Percentiles rank a stretch among this genome's conserved stretches.
Evolutionary conservation across 2,113 vertebrate species (phyloP).

Genomic region (Rutilus rutilus): DNA sequence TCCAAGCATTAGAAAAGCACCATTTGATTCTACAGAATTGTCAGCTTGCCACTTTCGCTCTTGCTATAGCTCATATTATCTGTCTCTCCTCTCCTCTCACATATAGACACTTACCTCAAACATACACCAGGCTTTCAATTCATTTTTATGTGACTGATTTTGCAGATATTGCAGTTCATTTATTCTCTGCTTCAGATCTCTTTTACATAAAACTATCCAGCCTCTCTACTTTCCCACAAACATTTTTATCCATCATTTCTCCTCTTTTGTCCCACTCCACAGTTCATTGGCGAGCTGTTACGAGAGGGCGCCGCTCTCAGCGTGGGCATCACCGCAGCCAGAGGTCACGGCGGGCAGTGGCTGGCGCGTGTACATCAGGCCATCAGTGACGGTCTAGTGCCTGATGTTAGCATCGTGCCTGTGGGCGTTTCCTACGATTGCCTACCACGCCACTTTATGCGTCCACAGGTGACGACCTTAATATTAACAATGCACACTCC

Average conservation of each 20-base stretch:
- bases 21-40: conserved; percentile 9
- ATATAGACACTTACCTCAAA: background rate
- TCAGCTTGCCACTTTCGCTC: background rate
- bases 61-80: background rate
- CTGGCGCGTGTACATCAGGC: conserved; percentile 75
- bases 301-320: conserved; percentile 78
- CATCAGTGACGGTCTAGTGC: conserved; percentile 66
- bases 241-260: background rate
- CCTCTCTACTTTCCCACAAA: background rate
- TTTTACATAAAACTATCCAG: background rate
- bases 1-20: background rate
- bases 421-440: conserved; percentile 84
- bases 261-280: conserved; percentile 7
- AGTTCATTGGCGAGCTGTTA: conserved; percentile 85
- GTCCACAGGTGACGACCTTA: conserved; percentile 56
- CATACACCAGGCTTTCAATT: background rate
- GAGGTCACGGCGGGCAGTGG: conserved; percentile 62
- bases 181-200: conserved; percentile 8
- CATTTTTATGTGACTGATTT: conserved; percentile 24
- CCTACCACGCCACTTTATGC: conserved; percentile 55
- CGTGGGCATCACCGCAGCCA: conserved; percentile 79
- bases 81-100: background rate
- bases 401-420: conserved; percentile 82
- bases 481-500: background rate
- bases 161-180: conserved; percentile 24